Evolutionary conservation across 35 echinoderm and acorn worm species (phyloP).

Genomic region (Lytechinus pictus): DNA sequence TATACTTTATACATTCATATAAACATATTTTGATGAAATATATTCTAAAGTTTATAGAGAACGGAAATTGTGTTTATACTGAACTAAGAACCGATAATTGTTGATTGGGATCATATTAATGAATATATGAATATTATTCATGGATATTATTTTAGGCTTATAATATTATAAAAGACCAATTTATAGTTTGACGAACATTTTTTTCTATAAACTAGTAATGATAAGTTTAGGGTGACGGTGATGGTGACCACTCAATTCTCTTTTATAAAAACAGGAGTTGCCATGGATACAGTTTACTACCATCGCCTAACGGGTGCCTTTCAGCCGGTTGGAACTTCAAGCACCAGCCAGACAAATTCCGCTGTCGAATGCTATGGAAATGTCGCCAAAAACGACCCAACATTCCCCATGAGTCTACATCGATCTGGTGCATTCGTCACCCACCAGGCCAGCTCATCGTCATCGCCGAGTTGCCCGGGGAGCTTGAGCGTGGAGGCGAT

Average conservation of each 20-base stretch:
- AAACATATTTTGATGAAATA: too few species aligned
- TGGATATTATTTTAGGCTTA: too few species aligned
- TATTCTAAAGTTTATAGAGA: too few species aligned
- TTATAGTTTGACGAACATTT: too few species aligned
- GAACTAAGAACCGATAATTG: too few species aligned
- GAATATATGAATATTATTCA: too few species aligned
- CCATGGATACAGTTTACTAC: slow-evolving; percentile 13
- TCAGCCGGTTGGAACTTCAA: neutral
- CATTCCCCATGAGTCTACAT: neutral
- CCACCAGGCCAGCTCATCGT: neutral
- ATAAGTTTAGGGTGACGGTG: too few species aligned
- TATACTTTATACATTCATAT: too few species aligned
- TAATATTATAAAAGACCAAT: too few species aligned
- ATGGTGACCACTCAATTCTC: neutral
- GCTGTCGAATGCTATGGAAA: slow-evolving; percentile 14
- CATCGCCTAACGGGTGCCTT: slow-evolving; percentile 25
- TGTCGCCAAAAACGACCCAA: neutral
- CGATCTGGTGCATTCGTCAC: neutral
- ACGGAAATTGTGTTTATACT: too few species aligned
- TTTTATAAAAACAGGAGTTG: neutral
- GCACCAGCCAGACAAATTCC: neutral
- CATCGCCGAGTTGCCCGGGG: neutral
- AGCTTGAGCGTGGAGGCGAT: slow-evolving; percentile 10
- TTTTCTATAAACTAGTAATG: too few species aligned
- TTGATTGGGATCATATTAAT: too few species aligned